These are phyloP conservation scores for Sardinella longiceps DNA, from an alignment of 2,797 vertebrate species.

Conservation along the genomic window DNA sequence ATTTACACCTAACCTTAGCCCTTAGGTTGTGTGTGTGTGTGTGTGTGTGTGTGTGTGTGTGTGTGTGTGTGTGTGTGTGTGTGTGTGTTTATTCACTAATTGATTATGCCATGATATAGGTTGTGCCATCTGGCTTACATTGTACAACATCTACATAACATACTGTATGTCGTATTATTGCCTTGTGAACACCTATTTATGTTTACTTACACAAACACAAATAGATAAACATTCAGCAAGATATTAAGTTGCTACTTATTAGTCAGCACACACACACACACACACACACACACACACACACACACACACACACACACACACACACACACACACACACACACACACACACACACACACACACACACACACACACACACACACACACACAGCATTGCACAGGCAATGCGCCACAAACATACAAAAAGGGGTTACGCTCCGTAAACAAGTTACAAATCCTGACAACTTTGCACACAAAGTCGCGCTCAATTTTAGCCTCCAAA, in stretches of 20 bases:
- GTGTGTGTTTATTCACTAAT: not conserved
- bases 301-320: not conserved
- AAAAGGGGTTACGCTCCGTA: slow-evolving; percentile 63
- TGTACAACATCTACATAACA: not conserved
- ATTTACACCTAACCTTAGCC: not conserved
- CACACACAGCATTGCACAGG: slow-evolving; percentile 30
- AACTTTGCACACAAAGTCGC: slow-evolving; percentile 76
- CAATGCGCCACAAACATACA: slow-evolving; percentile 45
- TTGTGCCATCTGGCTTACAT: not conserved
- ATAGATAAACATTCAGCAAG: not conserved
- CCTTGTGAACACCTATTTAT: not conserved
- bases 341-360: slow-evolving; percentile 30
- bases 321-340: slow-evolving; percentile 3
- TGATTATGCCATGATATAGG: not conserved
- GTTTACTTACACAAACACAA: not conserved
- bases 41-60: too few species aligned
- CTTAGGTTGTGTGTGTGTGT: not conserved
- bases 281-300: not conserved
- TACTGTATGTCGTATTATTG: not conserved
- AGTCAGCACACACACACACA: not conserved
- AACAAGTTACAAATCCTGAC: slow-evolving; percentile 74
- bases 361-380: slow-evolving; percentile 38
- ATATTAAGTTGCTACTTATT: too few species aligned
- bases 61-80: too few species aligned
- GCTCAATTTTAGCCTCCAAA: slow-evolving; percentile 73